Evolutionary conservation across 1,140 invertebrate species (phyloP), one percentile per base, ranked within the genome.

Genomic region (Brachionus asplanchnoidis): DNA sequence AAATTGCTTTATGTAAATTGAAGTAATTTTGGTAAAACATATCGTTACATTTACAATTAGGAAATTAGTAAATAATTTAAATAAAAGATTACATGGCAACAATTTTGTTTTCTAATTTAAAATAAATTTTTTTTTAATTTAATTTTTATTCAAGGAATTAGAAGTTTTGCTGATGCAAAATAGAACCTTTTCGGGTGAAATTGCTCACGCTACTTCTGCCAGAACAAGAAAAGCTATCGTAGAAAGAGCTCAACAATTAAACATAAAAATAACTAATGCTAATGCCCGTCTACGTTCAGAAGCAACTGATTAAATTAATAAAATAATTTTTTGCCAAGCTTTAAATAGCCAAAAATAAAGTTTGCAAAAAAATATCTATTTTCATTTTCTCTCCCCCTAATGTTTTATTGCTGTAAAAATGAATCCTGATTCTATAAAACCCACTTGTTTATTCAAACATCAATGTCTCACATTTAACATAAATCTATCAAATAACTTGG

Each of bases 91-190:
- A n/a, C n/a, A n/a, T n/a, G n/a, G n/a, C n/a, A n/a, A n/a, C n/a
- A n/a, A n/a, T 50, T 26, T 50, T 53, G 28, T 14, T 12, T 14
- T 23, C 5, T 3, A 14, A 23, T 53, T 26, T 9, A 65, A 65
- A 4, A 14, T 36, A 12, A 40, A 65, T 3, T 42, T 60, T 42
- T 36, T 65, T 9, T 12, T 11, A n/a, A 53, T 46, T 85, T 85
- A 53, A 40, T 79, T 82, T 23, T 84, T 53, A 78, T 75, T 84
- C 87, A 89, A 98, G 95, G 98, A 99, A 91, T 91, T 99, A 85
- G 97, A 99, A 91, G 95, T 99, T 86, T 91, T 99, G 53, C 93
- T 99, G 93, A 99, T 99, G 97, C 96, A 99, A 89, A 99, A 99
- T 90, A 92, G 96, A 70, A 95, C 95, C 87, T 99, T 94, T 91